Conservation (phyloP, 2,888 invertebrate genomes). For the Drosophila tanythrix region DNA sequence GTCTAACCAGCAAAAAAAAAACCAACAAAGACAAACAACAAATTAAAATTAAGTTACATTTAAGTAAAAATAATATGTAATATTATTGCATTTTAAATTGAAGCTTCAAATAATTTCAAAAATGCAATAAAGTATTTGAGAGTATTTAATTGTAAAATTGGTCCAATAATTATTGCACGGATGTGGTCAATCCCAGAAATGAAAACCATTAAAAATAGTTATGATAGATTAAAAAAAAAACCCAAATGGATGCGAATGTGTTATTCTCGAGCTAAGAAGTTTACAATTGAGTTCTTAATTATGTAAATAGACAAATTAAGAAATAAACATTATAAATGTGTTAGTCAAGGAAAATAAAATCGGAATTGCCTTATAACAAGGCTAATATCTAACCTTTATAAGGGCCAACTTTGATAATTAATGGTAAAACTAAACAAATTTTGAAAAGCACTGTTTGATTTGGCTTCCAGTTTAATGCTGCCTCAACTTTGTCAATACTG, state of each 20-base stretch:
- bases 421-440: neutral
- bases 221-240: neutral
- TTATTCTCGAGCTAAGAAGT: neutral
- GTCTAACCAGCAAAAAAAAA: neutral
- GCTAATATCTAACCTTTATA: neutral
- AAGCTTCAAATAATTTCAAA: neutral
- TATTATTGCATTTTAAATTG: neutral
- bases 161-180: neutral
- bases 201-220: neutral
- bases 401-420: neutral
- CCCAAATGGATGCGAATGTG: neutral
- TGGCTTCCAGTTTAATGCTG: neutral
- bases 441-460: neutral
- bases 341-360: neutral
- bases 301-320: neutral
- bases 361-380: neutral
- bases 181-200: neutral
- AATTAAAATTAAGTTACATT: neutral
- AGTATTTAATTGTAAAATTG: neutral
- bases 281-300: neutral
- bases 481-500: neutral
- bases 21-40: neutral
- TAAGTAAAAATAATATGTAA: neutral
- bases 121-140: rapidly evolving
- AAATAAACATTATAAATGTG: neutral